Evolutionary conservation across 2,113 vertebrate species (phyloP), one percentile per base, ranked within the genome.

Genomic region (Entomyzon cyanotis): DNA sequence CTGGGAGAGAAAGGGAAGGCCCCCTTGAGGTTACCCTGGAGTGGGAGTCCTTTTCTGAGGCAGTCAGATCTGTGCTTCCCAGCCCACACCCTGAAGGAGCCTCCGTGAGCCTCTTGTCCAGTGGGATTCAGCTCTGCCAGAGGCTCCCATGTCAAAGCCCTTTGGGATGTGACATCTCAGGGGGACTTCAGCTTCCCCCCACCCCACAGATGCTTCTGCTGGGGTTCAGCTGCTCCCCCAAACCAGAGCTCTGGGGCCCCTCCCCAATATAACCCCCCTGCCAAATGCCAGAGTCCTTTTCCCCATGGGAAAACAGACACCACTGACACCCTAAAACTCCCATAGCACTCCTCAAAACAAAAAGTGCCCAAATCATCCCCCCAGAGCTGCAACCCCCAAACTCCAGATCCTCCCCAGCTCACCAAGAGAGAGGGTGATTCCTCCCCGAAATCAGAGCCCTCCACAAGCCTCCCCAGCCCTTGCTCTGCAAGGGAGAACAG

Each of bases 1-100:
- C 39, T 0, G 2, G 53, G 1, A 2, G 33, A 2, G 4, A 3
- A 3, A 19, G 17, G 10, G 47, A 25, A 13, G 28, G 12, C 49
- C 59, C 37, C 73, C 42, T 15, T 17, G 46, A 69, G 28, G 35
- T 9, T 6, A 47, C 8, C 33, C 56, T 0, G 1, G 15, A 52
- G 82, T 13, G 28, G 44, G 55, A 71, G 7, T 16, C 47, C 56
- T 33, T 60, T 63, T 58, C 10, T 5, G 39, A 31, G 33, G 30
- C 22, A 15, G 39, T 2, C 8, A 52, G n/a, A 3, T 9, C 52
- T 2, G 3, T 1, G 0, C 27, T 75, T 78, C 55, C n/a, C 28
- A 46, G 41, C 47, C 39, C 1, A 1, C 20, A 10, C 5, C 64
- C 37, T 13, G 30, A 12, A 30, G 41, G 10, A 12, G 23, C 35